Evolutionary conservation across 2,113 vertebrate genomes (phyloP), one percentile per base, ranked within the genome.

Genomic region (Diadophis punctatus): DNA sequence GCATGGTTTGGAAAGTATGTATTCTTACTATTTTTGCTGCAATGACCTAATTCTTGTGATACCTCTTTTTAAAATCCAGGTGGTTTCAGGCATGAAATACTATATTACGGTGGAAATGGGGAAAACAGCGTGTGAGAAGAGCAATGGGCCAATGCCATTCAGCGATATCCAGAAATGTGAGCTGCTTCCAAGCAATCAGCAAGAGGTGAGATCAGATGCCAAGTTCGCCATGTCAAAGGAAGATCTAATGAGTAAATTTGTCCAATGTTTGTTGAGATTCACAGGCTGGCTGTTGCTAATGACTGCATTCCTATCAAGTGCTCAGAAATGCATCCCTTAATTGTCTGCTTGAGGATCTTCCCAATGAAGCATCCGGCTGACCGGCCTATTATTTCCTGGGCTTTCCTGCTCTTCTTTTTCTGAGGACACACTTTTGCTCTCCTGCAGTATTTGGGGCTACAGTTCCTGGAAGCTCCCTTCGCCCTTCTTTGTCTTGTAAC

Each of bases 161-260:
- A 80, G 3, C 18, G 74, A 86, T 0, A 39, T 91, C 23, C 51
- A 48, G n/a, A 3, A 1, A 0, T 91, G 90, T 18, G 4, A 5
- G 2, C 3, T 86, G 14, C 4, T 43, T 1, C 7, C 8, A 1
- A 23, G 0, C 0, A 1, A 2, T 18, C 22, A 90, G 14, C 90
- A 48, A 8, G 23, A 56, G 90, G 90, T 91, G 6, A 91, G 68
- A 12, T 51, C 5, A 74, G 68, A 34, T 8, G n/a, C 68, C n/a
- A 34, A n/a, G 2, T 34, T 74, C n/a, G 12, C 51, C 51, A 51
- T 60, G 60, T 12, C 8, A 7, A 51, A 51, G 51, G 51, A 12
- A 51, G 51, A 51, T 51, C 11, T 11, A 51, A 51, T 51, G 51
- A 51, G 51, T 8, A 51, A 11, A 51, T 14, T 51, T 51, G 51